These are phyloP conservation scores for Cephus spinipes DNA, from an alignment of 2,888 invertebrate species.

Conservation along the genomic window DNA sequence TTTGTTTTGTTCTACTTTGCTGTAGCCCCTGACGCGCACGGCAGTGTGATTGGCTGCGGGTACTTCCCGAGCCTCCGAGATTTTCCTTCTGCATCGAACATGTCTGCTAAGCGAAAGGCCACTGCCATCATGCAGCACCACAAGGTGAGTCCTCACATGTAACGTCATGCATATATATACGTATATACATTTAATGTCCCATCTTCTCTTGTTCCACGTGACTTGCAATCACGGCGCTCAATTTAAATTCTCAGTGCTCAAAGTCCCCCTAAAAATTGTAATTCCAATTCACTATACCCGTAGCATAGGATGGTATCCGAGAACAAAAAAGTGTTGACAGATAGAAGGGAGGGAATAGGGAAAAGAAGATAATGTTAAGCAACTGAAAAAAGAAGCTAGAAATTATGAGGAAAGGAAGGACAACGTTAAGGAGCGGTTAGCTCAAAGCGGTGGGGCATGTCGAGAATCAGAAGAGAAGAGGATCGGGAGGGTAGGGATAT, in stretches of 20 bases:
- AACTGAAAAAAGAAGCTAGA: background rate
- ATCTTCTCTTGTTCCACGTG: background rate
- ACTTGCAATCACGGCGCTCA: background rate
- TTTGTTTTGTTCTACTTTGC: slow-evolving; percentile 37
- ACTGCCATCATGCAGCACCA: slow-evolving; percentile 79
- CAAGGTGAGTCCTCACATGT: slow-evolving; percentile 58
- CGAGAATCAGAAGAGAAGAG: background rate
- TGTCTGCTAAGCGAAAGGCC: slow-evolving; percentile 82
- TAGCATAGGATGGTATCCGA: background rate
- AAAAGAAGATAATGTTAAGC: background rate
- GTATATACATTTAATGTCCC: background rate
- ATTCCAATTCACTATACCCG: background rate
- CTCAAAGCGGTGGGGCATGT: background rate
- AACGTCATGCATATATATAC: slow-evolving; percentile 18
- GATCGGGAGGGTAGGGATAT: background rate
- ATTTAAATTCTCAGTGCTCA: background rate
- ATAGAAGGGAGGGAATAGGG: background rate
- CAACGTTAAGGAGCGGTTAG: background rate
- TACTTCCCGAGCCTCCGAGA: slow-evolving; percentile 8
- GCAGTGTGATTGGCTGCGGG: slow-evolving; percentile 34
- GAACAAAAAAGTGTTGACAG: background rate
- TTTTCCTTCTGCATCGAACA: slow-evolving; percentile 51
- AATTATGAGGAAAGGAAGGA: background rate
- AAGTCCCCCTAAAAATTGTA: background rate
- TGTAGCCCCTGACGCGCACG: slow-evolving; percentile 35